Base-by-base conservation (phyloP, 2,113 vertebrate species). In the Odocoileus hemionus region DNA sequence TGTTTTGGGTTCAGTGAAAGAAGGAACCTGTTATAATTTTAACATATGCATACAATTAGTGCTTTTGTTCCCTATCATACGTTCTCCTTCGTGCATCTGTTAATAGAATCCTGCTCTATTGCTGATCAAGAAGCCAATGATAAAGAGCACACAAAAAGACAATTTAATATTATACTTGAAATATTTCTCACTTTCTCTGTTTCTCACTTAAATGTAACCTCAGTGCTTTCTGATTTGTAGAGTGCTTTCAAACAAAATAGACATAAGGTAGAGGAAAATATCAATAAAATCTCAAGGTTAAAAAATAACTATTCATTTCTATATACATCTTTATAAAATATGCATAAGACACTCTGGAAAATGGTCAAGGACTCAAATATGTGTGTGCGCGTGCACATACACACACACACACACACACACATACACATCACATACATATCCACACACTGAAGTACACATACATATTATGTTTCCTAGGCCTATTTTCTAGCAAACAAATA, bases 171-270 rank as follows among this genome's bases (percentile, higher is more conserved):
- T 52, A 84, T 28, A 21, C 25, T 82, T 91, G 16, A 58, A 76
- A 93, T 85, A 45, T 61, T 87, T 95, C 25, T 83, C 76, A 61
- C 17, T 89, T 94, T 79, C 50, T 96, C 83, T 86, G 10, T 57
- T 76, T 93, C 14, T 61, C 36, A 74, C 21, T 70, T 43, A 80
- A 91, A 79, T 28, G 33, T 12, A 94, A 85, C 6, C 17, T 86
- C 7, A 17, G 6, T 86, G 52, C 23, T 78, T 82, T 94, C 28
- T 83, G 16, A 96, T 87, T 47, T 82, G 1, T 21, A 92, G 17
- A 47, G 0, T 17, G 5, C 19, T 97, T 89, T 86, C 39, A 94
- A 89, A 92, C 21, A 93, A 78, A 94, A 52, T n/a, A 86, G 36
- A 90, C 28, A 26, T 58, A 39, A 85, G 1, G 11, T 83, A 64